A percentile compares a stretch with the other conserved stretches of the same genome.
Evolutionary conservation across 2,113 vertebrate genomes (phyloP).

Genomic region (Lagopus leucura): DNA sequence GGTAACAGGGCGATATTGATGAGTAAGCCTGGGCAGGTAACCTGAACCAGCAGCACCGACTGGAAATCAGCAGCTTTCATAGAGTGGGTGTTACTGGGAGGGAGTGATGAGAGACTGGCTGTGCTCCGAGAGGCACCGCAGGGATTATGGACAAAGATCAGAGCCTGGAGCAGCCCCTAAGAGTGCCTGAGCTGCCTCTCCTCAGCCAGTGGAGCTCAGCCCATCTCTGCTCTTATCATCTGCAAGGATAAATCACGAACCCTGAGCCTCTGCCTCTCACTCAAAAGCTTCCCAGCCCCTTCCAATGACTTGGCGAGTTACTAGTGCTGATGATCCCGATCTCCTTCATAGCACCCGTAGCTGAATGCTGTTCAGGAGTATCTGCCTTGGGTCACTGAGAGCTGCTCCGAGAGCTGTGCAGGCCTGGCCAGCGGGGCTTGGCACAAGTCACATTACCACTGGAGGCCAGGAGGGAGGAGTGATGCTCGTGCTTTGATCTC

Average conservation of each 20-base stretch:
- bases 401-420: neutral
- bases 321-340: neutral
- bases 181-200: neutral
- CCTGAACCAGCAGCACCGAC: constrained; percentile 51
- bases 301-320: neutral
- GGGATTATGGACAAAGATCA: neutral
- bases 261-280: neutral
- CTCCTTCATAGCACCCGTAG: neutral
- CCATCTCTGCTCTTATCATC: neutral
- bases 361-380: rapidly evolving
- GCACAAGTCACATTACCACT: neutral
- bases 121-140: neutral
- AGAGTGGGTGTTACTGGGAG: neutral
- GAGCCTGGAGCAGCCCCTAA: neutral
- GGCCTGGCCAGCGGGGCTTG: constrained; percentile 1
- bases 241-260: neutral
- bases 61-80: constrained; percentile 38
- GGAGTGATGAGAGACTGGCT: constrained; percentile 25
- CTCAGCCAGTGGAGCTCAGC: neutral
- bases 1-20: constrained; percentile 50
- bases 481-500: neutral
- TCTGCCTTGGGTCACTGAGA: neutral
- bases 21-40: constrained; percentile 47
- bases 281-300: neutral
- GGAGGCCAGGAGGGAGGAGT: constrained; percentile 16